Evolutionary conservation across 2,797 vertebrate genomes (phyloP).

Genomic region (Tokudaia tokunoshimensis): DNA sequence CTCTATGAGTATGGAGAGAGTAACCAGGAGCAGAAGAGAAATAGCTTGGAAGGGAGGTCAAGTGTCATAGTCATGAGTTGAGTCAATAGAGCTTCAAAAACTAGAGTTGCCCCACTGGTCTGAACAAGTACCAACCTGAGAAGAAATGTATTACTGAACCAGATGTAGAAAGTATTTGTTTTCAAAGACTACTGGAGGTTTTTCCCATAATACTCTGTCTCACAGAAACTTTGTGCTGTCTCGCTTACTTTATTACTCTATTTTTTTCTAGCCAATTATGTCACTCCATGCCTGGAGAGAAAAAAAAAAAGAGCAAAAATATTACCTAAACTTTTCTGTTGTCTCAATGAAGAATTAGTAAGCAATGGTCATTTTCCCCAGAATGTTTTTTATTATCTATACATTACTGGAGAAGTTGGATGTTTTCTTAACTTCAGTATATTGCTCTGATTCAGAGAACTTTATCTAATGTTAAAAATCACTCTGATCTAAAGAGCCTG

Average conservation of each 20-base stretch:
- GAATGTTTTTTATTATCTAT: not conserved
- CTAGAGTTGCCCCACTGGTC: not conserved
- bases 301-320: not conserved
- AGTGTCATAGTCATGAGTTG: not conserved
- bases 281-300: conserved; percentile 4
- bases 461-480: not conserved
- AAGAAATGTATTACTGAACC: not conserved
- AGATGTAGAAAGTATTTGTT: conserved; percentile 37
- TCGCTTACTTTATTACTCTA: not conserved
- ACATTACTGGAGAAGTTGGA: not conserved
- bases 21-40: not conserved
- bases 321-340: conserved; percentile 6
- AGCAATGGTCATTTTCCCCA: not conserved
- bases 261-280: conserved; percentile 24
- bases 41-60: not conserved
- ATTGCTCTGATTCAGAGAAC: not conserved
- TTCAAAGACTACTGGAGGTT: not conserved
- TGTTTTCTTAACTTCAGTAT: not conserved
- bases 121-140: not conserved
- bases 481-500: not conserved
- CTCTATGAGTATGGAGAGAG: not conserved
- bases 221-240: not conserved
- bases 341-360: not conserved
- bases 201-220: conserved; percentile 17
- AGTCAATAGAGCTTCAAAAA: too few species aligned